Conservation (phyloP, 2,888 invertebrate species). For the Eristalis tenax region DNA sequence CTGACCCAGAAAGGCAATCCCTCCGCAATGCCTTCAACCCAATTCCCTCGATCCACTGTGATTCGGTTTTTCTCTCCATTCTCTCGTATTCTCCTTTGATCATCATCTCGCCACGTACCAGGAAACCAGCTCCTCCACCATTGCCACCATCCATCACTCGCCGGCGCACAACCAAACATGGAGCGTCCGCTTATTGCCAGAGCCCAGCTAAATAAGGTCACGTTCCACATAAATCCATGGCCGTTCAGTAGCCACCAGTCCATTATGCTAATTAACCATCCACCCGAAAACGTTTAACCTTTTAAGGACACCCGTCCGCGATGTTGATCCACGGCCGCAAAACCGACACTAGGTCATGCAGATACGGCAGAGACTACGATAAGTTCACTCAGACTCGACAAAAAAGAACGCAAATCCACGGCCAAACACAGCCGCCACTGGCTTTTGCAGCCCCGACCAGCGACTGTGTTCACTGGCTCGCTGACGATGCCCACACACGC, state of each 20-base stretch:
- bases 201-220: conserved; percentile 52
- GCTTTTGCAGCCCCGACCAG: conserved; percentile 24
- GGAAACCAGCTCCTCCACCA: neutral
- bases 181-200: neutral
- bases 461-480: no score
- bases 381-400: conserved; percentile 31
- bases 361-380: neutral
- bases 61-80: neutral
- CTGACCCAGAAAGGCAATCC: neutral
- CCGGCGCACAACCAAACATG: conserved; percentile 11
- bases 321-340: conserved; percentile 10
- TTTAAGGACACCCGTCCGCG: conserved; percentile 45
- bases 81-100: neutral
- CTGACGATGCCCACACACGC: conserved; percentile 65
- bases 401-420: conserved; percentile 7
- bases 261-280: conserved; percentile 67
- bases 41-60: neutral
- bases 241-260: conserved; percentile 49
- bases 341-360: conserved; percentile 44
- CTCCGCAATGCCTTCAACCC: neutral
- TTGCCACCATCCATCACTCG: neutral
- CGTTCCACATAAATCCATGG: conserved; percentile 53
- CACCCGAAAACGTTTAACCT: conserved; percentile 60
- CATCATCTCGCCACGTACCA: neutral
- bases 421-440: conserved; percentile 56